These are phyloP conservation scores for Drosophila baimaii DNA, from an alignment of 1,140 invertebrate species.

Conservation along the genomic window DNA sequence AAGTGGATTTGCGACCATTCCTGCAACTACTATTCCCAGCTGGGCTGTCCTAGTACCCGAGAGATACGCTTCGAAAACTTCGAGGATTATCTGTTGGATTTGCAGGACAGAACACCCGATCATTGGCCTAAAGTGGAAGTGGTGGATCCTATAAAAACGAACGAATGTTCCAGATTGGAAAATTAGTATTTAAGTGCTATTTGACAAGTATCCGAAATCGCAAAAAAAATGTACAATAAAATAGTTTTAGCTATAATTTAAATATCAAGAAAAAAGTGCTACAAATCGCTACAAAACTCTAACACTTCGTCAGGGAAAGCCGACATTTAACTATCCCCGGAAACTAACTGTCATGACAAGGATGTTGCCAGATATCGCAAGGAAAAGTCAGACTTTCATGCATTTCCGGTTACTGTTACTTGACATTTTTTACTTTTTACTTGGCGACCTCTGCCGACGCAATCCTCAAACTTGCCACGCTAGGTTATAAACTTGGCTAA, in stretches of 20 bases:
- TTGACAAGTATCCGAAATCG: neutral
- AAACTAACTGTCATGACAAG: too few species aligned
- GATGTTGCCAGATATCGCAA: too few species aligned
- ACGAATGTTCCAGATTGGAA: conserved; percentile 18
- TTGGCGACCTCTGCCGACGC: neutral
- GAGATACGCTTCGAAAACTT: conserved; percentile 50
- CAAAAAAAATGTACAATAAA: neutral
- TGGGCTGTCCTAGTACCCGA: conserved; percentile 44
- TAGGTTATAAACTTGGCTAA: neutral
- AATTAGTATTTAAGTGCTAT: neutral
- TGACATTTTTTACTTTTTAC: neutral
- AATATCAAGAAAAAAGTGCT: too few species aligned
- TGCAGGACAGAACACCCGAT: conserved; percentile 32
- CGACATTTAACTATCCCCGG: too few species aligned
- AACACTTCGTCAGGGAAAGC: too few species aligned
- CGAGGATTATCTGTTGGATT: conserved; percentile 79
- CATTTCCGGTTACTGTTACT: too few species aligned
- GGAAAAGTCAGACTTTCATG: too few species aligned
- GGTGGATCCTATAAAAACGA: neutral
- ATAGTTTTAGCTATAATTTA: neutral
- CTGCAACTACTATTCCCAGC: conserved; percentile 50
- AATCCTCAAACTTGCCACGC: neutral
- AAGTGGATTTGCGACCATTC: conserved; percentile 48
- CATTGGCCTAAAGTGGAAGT: conserved; percentile 46
- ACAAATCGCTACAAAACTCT: too few species aligned